These are phyloP conservation scores for Tromatobia lineatoria DNA, from an alignment of 2,888 invertebrate genomes.

Conservation along the genomic window DNA sequence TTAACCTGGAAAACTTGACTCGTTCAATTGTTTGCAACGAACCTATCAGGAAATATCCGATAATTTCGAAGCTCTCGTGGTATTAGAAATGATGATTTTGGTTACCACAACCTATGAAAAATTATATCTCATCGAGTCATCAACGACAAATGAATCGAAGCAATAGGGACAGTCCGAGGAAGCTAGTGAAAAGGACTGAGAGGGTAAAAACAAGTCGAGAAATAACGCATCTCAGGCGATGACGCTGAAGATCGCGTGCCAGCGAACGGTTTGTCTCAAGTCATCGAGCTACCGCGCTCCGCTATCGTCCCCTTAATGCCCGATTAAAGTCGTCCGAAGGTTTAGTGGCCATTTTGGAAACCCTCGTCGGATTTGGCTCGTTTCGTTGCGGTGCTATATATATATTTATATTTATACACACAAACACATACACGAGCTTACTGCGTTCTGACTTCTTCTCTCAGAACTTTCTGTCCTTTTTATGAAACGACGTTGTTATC, in stretches of 20 bases:
- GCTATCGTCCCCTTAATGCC: constrained; percentile 71
- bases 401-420: constrained; percentile 13
- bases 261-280: constrained; percentile 59
- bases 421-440: constrained; percentile 38
- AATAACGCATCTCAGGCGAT: constrained; percentile 64
- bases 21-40: no score
- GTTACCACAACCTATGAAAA: not conserved
- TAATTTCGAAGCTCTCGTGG: no score
- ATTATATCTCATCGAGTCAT: not conserved
- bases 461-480: constrained; percentile 12
- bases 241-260: constrained; percentile 68
- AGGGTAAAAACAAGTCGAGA: constrained; percentile 28
- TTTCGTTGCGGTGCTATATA: not conserved
- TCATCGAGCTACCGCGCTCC: constrained; percentile 69
- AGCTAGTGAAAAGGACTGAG: not conserved
- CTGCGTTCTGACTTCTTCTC: constrained; percentile 31
- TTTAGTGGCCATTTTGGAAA: constrained; percentile 66
- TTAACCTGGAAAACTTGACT: no score
- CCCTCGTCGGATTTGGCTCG: constrained; percentile 14
- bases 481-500: constrained; percentile 45
- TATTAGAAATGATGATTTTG: not conserved
- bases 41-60: no score
- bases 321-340: constrained; percentile 71
- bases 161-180: not conserved
- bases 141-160: not conserved